Evolutionary conservation across 1,140 invertebrate genomes (phyloP).

Genomic region (Ruditapes philippinarum): DNA sequence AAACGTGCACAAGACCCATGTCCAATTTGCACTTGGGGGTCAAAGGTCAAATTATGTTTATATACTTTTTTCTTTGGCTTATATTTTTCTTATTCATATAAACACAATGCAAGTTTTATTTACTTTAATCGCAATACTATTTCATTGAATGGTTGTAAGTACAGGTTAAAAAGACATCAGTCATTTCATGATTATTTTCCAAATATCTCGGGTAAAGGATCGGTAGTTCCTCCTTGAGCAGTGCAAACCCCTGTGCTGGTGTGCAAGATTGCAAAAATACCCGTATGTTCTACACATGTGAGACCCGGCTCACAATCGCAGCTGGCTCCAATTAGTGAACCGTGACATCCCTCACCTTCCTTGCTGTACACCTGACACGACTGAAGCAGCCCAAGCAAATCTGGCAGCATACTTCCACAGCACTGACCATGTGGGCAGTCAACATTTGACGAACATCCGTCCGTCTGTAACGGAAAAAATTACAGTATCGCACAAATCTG

Average conservation of each 20-base stretch:
- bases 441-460: background rate
- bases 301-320: constrained; percentile 39
- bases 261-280: background rate
- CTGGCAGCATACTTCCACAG: background rate
- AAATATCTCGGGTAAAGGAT: too few species aligned
- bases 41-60: too few species aligned
- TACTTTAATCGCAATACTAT: too few species aligned
- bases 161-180: too few species aligned
- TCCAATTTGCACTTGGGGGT: too few species aligned
- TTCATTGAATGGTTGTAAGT: too few species aligned
- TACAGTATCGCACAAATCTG: too few species aligned
- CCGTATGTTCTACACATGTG: constrained; percentile 42
- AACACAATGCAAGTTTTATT: too few species aligned
- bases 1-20: too few species aligned
- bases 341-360: constrained; percentile 54
- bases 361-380: background rate
- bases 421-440: constrained; percentile 58
- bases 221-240: background rate
- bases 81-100: too few species aligned
- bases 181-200: too few species aligned
- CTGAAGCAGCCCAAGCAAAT: constrained; percentile 11
- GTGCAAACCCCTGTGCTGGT: constrained; percentile 48
- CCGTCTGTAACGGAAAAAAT: constrained; percentile 38
- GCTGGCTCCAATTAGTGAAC: background rate
- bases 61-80: too few species aligned